Evolutionary conservation across 92 coral and sea anemone species (phyloP).

Genomic region (Zoanthus gigantus): DNA sequence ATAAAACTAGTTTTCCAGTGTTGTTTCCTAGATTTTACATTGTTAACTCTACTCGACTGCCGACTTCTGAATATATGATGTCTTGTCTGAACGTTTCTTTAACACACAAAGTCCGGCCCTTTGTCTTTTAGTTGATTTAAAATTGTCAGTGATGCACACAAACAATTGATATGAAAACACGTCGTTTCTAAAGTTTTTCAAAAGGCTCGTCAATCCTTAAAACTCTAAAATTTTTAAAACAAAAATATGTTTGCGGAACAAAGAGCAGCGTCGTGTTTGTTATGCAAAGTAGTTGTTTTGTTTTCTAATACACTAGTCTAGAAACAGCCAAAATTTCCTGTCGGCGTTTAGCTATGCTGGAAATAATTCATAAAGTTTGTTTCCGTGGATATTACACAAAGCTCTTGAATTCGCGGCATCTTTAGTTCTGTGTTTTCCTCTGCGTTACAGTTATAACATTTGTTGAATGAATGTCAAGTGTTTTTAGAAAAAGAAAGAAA

Average conservation of each 20-base stretch:
- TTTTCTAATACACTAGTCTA: neutral
- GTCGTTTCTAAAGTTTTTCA: no score
- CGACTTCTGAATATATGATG: conserved; percentile 9
- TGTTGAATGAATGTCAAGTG: no score
- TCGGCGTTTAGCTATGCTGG: neutral
- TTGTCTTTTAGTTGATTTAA: no score
- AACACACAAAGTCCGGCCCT: no score
- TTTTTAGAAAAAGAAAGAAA: no score
- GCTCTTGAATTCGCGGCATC: no score
- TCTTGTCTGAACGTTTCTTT: neutral
- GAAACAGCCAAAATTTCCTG: neutral
- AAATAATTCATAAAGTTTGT: neutral
- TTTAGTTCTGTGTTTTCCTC: neutral
- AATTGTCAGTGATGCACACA: no score
- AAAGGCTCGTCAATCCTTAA: no score
- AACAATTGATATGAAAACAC: no score
- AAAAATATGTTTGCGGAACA: no score
- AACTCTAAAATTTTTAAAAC: no score
- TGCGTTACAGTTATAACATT: no score
- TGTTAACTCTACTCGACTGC: conserved; percentile 6
- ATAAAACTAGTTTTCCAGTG: neutral
- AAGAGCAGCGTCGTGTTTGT: neutral
- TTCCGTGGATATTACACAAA: neutral
- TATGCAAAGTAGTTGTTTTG: neutral
- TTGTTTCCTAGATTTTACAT: neutral